Conservation (phyloP, 2,888 invertebrate species). For the Microplitis deprimator region DNA sequence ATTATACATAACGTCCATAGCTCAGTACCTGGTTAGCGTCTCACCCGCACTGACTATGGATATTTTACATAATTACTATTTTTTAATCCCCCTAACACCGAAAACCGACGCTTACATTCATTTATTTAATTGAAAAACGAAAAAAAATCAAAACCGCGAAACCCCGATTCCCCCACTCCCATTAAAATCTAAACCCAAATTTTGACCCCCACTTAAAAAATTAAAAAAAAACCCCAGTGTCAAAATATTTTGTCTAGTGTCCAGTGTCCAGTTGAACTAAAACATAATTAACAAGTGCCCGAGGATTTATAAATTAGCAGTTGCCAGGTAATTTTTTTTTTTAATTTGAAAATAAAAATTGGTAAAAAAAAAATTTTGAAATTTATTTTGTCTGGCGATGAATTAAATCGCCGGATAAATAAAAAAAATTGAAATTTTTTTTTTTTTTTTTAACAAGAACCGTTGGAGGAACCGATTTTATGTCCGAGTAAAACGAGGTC, state of each 20-base stretch:
- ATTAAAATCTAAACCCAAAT: no score
- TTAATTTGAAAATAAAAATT: no score
- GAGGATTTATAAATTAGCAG: no score
- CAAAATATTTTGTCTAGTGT: no score
- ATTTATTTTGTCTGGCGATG: background rate
- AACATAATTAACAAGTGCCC: no score
- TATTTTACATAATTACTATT: background rate
- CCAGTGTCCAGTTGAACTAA: no score
- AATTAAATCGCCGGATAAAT: background rate
- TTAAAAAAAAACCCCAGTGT: no score
- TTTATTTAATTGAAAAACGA: background rate
- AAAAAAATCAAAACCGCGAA: no score
- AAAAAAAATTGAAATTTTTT: background rate
- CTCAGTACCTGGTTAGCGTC: background rate
- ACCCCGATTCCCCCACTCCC: no score
- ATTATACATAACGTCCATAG: background rate
- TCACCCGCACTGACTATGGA: slow-evolving; percentile 13
- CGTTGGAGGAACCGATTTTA: slow-evolving; percentile 29
- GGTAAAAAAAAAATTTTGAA: background rate
- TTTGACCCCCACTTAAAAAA: no score
- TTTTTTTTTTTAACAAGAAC: slow-evolving; percentile 27
- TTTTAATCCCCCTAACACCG: background rate
- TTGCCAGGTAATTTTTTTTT: no score
- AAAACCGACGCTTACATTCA: background rate
- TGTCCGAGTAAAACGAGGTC: slow-evolving; percentile 32